Conservation (phyloP, 2,113 vertebrate species). For the Corythaixoides concolor region DNA sequence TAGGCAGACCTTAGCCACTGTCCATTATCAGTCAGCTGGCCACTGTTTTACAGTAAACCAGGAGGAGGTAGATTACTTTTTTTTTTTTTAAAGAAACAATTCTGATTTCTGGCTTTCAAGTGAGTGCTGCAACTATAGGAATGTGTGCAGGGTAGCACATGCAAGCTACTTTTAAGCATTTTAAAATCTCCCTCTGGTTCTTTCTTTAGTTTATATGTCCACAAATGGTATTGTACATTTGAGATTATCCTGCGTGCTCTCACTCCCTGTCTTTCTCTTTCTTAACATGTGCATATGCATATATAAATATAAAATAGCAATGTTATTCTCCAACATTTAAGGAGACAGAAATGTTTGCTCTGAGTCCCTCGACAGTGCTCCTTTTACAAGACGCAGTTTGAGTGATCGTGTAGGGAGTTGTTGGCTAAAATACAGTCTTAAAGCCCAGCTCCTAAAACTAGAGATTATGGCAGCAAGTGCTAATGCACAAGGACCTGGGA, state of each 20-base stretch:
- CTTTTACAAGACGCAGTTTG: background rate
- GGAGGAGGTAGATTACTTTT: background rate
- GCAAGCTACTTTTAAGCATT: background rate
- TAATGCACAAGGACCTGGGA: background rate
- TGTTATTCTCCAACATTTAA: background rate
- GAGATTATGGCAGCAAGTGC: background rate
- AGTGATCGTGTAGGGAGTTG: background rate
- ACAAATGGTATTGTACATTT: background rate
- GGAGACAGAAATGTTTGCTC: background rate
- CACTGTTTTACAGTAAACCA: slow-evolving; percentile 18
- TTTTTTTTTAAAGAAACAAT: background rate
- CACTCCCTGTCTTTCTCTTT: background rate
- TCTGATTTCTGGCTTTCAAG: background rate
- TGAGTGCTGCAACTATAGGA: background rate
- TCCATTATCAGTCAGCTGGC: background rate
- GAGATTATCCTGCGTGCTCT: background rate
- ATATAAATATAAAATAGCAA: background rate
- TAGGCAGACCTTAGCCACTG: background rate
- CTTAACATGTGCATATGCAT: background rate
- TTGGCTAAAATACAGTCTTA: background rate
- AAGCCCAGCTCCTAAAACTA: background rate
- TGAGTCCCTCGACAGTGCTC: background rate
- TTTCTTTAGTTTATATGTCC: background rate
- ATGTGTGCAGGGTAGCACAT: background rate
- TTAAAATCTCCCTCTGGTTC: background rate